Conservation (phyloP, 2,888 invertebrate genomes). For the Apodemia mormo region DNA sequence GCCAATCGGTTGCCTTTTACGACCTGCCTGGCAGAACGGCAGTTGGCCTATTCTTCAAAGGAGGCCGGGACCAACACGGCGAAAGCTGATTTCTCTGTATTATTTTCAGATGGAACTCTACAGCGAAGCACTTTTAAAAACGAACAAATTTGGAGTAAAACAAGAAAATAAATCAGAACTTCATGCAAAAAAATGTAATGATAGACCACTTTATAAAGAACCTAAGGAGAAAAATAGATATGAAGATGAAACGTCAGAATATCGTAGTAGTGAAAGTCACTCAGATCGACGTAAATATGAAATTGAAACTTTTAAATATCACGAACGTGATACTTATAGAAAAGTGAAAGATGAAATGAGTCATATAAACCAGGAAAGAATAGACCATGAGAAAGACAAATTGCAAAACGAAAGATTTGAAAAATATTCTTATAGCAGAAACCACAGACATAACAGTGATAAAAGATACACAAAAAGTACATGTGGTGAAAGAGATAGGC, state of each 20-base stretch:
- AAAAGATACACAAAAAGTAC: constrained; percentile 13
- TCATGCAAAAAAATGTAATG: constrained; percentile 2
- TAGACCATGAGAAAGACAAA: neutral
- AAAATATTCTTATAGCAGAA: neutral
- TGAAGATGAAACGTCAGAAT: neutral
- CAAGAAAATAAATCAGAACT: neutral
- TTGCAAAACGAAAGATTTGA: neutral
- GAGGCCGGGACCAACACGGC: no score
- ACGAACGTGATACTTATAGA: neutral
- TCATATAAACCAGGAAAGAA: neutral
- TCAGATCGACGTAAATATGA: neutral
- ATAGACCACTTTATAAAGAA: neutral
- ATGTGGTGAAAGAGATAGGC: constrained; percentile 21
- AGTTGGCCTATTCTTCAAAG: no score
- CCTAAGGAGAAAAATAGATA: neutral
- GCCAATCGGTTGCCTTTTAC: no score
- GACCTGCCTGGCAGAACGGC: no score
- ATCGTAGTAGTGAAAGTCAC: neutral
- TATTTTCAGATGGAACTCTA: constrained; percentile 51
- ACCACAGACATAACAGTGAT: neutral
- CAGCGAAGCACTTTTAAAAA: constrained; percentile 16
- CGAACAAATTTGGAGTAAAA: neutral
- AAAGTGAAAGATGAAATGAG: neutral
- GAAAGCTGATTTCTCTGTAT: no score
- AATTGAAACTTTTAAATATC: neutral